Conservation (phyloP, 1,140 invertebrate species). For the Papilio dardanus region DNA sequence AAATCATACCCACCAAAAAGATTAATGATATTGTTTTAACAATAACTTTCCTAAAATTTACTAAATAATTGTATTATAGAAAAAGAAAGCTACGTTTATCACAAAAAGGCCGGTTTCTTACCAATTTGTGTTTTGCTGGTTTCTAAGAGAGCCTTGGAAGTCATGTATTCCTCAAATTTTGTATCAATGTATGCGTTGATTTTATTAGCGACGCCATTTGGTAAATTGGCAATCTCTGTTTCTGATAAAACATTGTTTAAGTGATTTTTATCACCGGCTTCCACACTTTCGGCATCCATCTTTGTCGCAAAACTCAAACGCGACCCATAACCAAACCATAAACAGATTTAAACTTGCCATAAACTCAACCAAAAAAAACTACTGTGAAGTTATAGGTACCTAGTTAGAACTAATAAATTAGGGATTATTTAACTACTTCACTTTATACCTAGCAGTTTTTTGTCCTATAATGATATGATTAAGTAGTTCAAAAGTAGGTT, state of each 20-base stretch:
- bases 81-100: constrained; percentile 12
- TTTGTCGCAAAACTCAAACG: constrained; percentile 54
- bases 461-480: too few species aligned
- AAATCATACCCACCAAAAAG: neutral
- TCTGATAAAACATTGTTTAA: constrained; percentile 76
- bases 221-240: constrained; percentile 67
- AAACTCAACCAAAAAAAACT: too few species aligned
- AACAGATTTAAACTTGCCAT: neutral
- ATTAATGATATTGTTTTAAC: neutral
- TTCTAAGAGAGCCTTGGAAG: constrained; percentile 87
- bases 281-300: constrained; percentile 72
- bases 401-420: too few species aligned
- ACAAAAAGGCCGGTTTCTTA: constrained; percentile 72
- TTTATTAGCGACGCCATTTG: constrained; percentile 78
- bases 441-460: too few species aligned
- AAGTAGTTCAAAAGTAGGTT: too few species aligned
- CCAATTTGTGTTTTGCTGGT: constrained; percentile 84
- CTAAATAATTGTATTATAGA: neutral
- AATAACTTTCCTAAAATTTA: neutral
- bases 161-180: constrained; percentile 87
- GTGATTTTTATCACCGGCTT: constrained; percentile 76
- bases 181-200: constrained; percentile 85
- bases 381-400: too few species aligned
- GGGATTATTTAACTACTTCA: too few species aligned
- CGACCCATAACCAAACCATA: constrained; percentile 37